These are phyloP conservation scores for Bombus haemorrhoidalis DNA, from an alignment of 1,140 invertebrate species.

Conservation along the genomic window DNA sequence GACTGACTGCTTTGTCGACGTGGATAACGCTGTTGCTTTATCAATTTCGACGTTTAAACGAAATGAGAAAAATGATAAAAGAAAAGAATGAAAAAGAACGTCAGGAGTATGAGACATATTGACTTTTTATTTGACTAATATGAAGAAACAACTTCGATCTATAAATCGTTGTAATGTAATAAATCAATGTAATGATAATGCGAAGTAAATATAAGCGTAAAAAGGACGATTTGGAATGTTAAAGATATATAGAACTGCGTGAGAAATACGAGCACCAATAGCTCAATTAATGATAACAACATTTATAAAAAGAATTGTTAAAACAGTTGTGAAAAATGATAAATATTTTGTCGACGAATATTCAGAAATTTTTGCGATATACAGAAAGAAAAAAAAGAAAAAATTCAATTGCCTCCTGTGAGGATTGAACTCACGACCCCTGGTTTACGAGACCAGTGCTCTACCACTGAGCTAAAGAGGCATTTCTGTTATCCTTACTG, in stretches of 20 bases:
- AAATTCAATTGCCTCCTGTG: conserved; percentile 83
- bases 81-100: background rate
- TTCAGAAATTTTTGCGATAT: background rate
- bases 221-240: background rate
- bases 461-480: conserved; percentile 90
- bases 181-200: background rate
- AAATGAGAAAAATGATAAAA: background rate
- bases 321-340: background rate
- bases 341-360: background rate
- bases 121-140: background rate
- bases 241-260: background rate
- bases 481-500: conserved; percentile 57
- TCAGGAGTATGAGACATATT: background rate
- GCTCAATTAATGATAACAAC: background rate
- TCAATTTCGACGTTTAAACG: background rate
- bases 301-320: background rate
- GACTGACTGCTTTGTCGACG: too few relatives aligned
- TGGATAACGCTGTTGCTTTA: background rate
- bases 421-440: conserved; percentile 91
- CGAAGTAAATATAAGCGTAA: background rate
- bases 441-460: conserved; percentile 92
- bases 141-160: background rate
- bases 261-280: background rate
- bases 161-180: background rate
- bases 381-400: conserved; percentile 9